Conservation (phyloP, 2,797 vertebrate species). For the Brachymystax lenok region DNA sequence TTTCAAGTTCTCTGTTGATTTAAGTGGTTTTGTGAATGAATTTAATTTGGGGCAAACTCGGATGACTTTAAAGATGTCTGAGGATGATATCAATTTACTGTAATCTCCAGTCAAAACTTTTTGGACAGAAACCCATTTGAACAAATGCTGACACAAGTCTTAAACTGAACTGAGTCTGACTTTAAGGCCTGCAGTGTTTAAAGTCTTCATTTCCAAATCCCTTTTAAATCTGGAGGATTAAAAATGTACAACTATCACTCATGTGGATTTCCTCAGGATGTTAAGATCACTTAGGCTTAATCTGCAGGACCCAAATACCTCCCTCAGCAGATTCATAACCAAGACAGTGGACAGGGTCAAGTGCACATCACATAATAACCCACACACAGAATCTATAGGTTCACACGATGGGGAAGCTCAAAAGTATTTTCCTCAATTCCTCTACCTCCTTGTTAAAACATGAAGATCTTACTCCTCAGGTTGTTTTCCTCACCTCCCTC, state of each 20-base stretch:
- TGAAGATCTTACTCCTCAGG: background rate
- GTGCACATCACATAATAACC: background rate
- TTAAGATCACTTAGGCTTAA: background rate
- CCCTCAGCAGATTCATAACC: background rate
- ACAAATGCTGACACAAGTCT: background rate
- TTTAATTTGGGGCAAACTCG: background rate
- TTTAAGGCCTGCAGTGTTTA: background rate
- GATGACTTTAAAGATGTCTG: background rate
- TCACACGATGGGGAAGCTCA: too few relatives aligned
- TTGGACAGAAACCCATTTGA: background rate
- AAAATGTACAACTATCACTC: constrained; percentile 7
- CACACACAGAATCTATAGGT: background rate
- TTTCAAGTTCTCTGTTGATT: constrained; percentile 5
- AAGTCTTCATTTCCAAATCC: constrained; percentile 4
- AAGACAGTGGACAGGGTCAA: background rate
- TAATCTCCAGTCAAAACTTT: constrained; percentile 1
- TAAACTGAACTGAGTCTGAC: background rate
- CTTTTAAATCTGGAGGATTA: constrained; percentile 13
- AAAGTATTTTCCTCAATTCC: background rate
- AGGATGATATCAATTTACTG: constrained; percentile 10
- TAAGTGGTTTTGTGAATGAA: background rate
- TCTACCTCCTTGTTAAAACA: background rate
- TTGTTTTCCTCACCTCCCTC: background rate
- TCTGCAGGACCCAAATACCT: background rate
- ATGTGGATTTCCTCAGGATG: background rate